These are phyloP conservation scores for Acrobasis repandana DNA, from an alignment of 2,888 invertebrate species.

Conservation along the genomic window DNA sequence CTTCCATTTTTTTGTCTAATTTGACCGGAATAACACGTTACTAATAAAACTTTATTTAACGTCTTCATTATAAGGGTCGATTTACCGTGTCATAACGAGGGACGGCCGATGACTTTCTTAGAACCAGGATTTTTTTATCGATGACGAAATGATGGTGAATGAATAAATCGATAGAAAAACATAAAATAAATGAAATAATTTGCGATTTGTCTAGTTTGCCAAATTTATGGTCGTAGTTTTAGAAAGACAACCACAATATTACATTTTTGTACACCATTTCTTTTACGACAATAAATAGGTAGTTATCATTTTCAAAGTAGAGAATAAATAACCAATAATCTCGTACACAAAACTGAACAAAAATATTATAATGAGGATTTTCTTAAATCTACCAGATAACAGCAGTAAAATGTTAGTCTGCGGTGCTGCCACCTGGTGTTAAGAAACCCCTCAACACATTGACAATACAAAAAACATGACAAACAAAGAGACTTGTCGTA, in stretches of 20 bases:
- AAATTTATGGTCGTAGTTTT: neutral
- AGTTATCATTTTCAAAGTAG: neutral
- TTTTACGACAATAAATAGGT: too few species aligned
- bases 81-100: neutral
- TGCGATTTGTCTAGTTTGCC: constrained; percentile 3
- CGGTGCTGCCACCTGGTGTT: too few species aligned
- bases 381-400: too few species aligned
- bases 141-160: constrained; percentile 26
- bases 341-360: neutral
- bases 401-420: too few species aligned
- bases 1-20: too few species aligned
- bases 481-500: neutral
- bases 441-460: too few species aligned
- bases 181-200: constrained; percentile 18
- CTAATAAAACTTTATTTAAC: neutral
- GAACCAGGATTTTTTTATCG: neutral
- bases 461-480: neutral
- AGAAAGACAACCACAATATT: too few species aligned
- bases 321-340: neutral
- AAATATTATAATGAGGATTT: neutral
- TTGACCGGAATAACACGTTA: too few species aligned
- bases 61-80: neutral
- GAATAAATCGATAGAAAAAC: constrained; percentile 26
- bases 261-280: too few species aligned
- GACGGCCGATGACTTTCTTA: neutral